phyloP scores from a whole-genome alignment of 2,888 invertebrate genomes.

The Drosophila phalerata region DNA sequence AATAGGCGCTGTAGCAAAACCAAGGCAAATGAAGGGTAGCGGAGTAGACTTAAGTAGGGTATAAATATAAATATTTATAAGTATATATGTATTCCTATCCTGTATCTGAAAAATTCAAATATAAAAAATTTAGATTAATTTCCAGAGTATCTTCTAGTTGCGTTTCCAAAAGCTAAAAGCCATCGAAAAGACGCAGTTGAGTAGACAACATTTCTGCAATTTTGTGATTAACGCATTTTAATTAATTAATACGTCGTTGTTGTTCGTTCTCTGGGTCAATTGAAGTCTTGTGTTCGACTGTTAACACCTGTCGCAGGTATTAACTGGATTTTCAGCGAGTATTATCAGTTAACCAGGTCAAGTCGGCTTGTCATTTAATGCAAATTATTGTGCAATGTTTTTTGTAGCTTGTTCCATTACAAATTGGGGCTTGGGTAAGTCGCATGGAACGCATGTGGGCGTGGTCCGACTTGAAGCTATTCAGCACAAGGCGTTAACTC shows the following conservation, averaged over 20 bases:
- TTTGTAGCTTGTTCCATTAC: conserved; percentile 54
- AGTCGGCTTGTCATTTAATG: conserved; percentile 76
- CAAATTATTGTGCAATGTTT: conserved; percentile 69
- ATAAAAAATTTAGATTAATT: neutral
- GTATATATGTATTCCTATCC: too few relatives aligned
- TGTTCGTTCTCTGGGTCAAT: conserved; percentile 29
- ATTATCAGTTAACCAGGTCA: conserved; percentile 65
- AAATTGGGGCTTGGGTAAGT: conserved; percentile 62
- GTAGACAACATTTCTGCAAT: conserved; percentile 10
- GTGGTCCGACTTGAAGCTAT: conserved; percentile 44
- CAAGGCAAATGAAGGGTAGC: neutral
- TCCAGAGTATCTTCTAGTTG: neutral
- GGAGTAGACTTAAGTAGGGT: too few relatives aligned
- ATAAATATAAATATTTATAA: too few relatives aligned
- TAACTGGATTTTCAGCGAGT: conserved; percentile 39
- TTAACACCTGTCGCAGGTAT: conserved; percentile 63
- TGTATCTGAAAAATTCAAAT: neutral
- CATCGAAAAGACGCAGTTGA: neutral
- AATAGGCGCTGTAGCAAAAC: neutral
- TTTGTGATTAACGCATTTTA: conserved; percentile 37
- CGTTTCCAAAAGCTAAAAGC: neutral
- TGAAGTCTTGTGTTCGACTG: conserved; percentile 34
- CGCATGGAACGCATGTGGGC: conserved; percentile 58
- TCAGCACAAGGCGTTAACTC: conserved; percentile 53
- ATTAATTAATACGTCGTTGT: conserved; percentile 35